These are phyloP conservation scores for Callorhinus ursinus DNA, from an alignment of 2,113 vertebrate genomes.

Conservation along the genomic window DNA sequence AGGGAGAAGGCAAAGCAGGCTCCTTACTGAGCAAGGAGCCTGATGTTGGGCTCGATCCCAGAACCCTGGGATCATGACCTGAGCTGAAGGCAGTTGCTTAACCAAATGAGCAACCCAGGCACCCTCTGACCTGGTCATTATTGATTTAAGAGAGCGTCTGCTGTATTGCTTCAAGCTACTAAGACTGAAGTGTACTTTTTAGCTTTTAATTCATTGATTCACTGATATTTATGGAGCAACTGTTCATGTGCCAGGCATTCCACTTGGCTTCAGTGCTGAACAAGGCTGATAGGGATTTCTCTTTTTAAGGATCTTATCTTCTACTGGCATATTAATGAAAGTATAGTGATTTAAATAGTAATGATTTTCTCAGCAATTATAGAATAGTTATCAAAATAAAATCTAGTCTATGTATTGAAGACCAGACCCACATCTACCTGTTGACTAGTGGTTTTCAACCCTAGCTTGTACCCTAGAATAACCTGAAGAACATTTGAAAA, in stretches of 20 bases:
- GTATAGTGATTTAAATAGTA: conserved; percentile 22
- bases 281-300: neutral
- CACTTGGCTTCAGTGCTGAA: neutral
- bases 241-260: neutral
- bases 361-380: conserved; percentile 9
- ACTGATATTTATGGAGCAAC: neutral
- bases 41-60: too few species aligned
- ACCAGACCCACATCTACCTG: neutral
- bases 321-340: conserved; percentile 26
- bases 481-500: conserved; percentile 51
- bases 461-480: neutral
- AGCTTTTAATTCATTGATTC: neutral
- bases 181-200: neutral
- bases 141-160: conserved; percentile 27
- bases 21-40: too few species aligned
- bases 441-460: neutral
- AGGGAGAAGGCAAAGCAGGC: too few species aligned
- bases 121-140: neutral
- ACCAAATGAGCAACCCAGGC: too few species aligned
- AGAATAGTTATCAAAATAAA: conserved; percentile 36
- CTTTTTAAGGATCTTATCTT: neutral
- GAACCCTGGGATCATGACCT: too few species aligned
- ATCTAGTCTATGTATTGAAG: conserved; percentile 24
- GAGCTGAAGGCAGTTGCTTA: too few species aligned
- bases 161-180: neutral